phyloP scores from a whole-genome alignment of 2,113 vertebrate species.

The Macquaria ambigua region DNA sequence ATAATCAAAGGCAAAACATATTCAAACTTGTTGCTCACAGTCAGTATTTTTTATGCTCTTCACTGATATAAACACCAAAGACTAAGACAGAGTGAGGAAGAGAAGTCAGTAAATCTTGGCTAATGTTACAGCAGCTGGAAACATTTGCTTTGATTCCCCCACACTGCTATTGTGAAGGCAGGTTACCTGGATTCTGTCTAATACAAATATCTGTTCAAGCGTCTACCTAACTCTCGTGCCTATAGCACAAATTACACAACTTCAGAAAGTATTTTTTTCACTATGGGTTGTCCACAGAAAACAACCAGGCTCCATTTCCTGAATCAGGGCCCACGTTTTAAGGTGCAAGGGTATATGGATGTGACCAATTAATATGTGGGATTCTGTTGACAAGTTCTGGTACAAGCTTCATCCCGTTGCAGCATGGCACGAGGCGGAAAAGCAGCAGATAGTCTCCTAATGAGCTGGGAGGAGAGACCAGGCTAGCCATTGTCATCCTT shows the following conservation, averaged over 20 bases:
- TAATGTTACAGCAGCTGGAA: background rate
- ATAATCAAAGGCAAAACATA: background rate
- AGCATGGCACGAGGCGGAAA: background rate
- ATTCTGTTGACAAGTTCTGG: background rate
- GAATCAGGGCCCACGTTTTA: background rate
- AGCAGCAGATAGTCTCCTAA: background rate
- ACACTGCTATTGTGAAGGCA: background rate
- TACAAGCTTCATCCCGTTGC: background rate
- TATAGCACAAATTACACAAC: background rate
- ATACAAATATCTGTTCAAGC: background rate
- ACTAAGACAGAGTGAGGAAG: background rate
- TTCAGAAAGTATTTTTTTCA: background rate
- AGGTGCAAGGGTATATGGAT: background rate
- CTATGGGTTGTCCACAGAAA: background rate
- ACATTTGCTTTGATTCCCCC: background rate
- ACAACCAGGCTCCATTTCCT: background rate
- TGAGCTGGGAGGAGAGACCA: background rate
- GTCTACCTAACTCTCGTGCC: background rate
- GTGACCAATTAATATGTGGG: background rate
- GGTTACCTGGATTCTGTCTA: background rate
- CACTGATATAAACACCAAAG: background rate
- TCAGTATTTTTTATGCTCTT: background rate
- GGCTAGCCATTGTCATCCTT: background rate
- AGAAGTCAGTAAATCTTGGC: background rate
- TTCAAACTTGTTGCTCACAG: background rate